These are phyloP conservation scores for Malurus melanocephalus DNA, from an alignment of 2,113 vertebrate species.

Conservation along the genomic window DNA sequence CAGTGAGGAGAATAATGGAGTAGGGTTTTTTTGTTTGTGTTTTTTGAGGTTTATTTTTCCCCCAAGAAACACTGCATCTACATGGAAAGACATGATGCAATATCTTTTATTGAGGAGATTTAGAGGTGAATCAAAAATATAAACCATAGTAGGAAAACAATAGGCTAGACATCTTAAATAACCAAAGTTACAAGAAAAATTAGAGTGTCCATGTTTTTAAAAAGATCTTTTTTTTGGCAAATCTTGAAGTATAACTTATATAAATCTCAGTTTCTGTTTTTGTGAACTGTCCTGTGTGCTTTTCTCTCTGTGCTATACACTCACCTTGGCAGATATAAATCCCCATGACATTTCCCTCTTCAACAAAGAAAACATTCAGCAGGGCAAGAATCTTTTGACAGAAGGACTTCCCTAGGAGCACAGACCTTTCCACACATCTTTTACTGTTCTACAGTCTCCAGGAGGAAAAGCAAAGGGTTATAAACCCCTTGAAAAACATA, in stretches of 20 bases:
- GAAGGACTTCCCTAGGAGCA: background rate
- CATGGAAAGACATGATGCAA: background rate
- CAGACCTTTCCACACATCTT: background rate
- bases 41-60: background rate
- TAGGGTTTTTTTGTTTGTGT: background rate
- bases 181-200: background rate
- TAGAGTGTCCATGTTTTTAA: background rate
- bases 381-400: background rate
- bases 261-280: background rate
- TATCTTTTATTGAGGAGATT: background rate
- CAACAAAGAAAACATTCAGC: background rate
- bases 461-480: background rate
- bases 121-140: background rate
- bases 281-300: background rate
- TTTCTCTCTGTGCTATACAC: background rate
- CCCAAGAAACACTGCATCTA: background rate
- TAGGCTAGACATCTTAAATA: background rate
- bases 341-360: background rate
- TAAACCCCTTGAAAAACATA: background rate
- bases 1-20: background rate
- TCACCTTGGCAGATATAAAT: background rate
- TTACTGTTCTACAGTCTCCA: background rate
- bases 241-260: background rate
- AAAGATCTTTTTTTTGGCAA: background rate
- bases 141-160: background rate